Evolutionary conservation across 2,113 vertebrate species (phyloP).

Genomic region (Cariama cristata): DNA sequence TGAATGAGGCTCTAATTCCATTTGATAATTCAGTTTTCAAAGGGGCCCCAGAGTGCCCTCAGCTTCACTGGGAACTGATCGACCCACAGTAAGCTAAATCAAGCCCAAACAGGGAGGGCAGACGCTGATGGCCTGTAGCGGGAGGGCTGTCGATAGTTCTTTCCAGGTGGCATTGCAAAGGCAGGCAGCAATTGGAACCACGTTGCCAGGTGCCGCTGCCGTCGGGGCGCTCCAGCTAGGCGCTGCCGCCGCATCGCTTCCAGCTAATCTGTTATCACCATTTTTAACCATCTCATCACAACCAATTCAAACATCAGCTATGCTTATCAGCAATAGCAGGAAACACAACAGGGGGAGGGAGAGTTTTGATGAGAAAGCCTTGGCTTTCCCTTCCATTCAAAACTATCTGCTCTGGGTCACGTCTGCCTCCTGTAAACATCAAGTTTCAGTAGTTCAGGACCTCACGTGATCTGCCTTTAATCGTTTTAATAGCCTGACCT

Average conservation of each 20-base stretch:
- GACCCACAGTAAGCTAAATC: background rate
- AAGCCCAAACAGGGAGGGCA: background rate
- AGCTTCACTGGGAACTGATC: background rate
- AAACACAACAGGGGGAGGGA: background rate
- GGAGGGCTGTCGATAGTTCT: background rate
- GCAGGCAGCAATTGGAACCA: slow-evolving; percentile 5
- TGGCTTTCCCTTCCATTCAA: background rate
- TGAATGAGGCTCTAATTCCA: background rate
- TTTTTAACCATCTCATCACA: background rate
- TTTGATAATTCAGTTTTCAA: slow-evolving; percentile 28
- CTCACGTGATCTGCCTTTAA: background rate
- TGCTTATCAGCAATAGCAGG: background rate
- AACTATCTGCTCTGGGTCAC: background rate
- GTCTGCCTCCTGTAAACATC: background rate
- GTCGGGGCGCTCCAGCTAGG: background rate
- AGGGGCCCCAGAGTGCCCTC: background rate
- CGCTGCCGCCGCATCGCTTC: background rate
- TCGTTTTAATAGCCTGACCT: background rate
- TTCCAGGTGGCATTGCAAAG: slow-evolving; percentile 36
- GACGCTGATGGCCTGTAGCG: background rate
- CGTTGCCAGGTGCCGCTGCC: background rate
- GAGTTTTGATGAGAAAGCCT: background rate
- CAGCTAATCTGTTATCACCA: background rate
- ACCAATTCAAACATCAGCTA: background rate
- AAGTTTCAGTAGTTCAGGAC: background rate